Evolutionary conservation across 2,888 invertebrate genomes (phyloP), one percentile per base, ranked within the genome.

Genomic region (Tetheella fluctuosa): DNA sequence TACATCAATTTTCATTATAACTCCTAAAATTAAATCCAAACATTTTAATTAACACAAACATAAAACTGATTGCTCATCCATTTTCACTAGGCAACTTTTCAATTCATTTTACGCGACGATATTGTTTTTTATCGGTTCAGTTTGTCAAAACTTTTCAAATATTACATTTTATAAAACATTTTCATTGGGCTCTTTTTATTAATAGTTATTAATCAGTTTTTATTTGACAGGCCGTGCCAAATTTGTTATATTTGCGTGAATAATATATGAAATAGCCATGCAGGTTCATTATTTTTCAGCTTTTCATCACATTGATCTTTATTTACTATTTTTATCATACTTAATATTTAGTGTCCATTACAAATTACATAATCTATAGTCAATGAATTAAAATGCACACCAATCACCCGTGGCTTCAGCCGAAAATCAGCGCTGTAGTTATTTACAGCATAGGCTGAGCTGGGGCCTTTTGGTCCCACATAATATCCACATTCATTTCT

Each of bases 111-210:
- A 48, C 20, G 20, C 6, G 15, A 55, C 37, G 17, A 55, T 55
- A n/a, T 30, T 17, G 55, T 20, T 55, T 54, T 52, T 54, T 54
- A 34, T 34, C 34, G 23, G 34, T 20, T 34, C 34, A 34, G 12
- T 37, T 13, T 23, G 23, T 34, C 23, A 34, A 55, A 54, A 55
- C 34, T 17, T 54, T 54, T 20, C 54, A 34, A 37, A 37, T 55
- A 55, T 34, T 54, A 34, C 55, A 55, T 34, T 34, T 7, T 34
- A 23, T 20, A 34, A 2, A 30, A 62, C 69, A 57, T 66, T 70
- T 70, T 68, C 64, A 79, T 77, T 74, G 64, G 68, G 70, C 74
- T 70, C 63, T 67, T 71, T 77, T 80, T 75, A 74, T 77, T 64
- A 62, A 60, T 66, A 55, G n/a, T n/a, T n/a, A n/a, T n/a, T 69